Evolutionary conservation across 2,888 invertebrate genomes (phyloP).

Genomic region (Quadroppia sp.): DNA sequence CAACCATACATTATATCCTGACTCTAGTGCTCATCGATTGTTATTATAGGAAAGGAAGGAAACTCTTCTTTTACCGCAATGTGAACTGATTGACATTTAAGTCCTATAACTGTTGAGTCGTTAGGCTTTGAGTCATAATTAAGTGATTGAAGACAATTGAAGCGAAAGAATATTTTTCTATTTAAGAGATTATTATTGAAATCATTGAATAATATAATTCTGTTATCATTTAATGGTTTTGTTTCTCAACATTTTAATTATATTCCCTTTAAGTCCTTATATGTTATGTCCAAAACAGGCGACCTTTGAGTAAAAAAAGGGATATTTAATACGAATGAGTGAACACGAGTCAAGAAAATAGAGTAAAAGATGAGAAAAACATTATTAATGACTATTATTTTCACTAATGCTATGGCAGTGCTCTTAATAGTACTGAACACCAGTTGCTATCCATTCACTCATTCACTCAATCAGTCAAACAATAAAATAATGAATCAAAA

Average conservation of each 20-base stretch:
- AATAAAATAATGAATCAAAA: background rate
- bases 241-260: background rate
- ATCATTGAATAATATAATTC: background rate
- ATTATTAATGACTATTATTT: constrained; percentile 22
- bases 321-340: constrained; percentile 13
- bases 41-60: constrained; percentile 30
- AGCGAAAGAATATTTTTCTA: background rate
- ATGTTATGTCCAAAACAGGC: background rate
- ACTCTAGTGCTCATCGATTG: too few species aligned
- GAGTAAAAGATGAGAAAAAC: background rate
- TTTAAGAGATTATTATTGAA: background rate
- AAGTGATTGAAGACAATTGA: constrained; percentile 13
- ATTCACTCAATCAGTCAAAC: background rate
- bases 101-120: background rate
- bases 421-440: background rate
- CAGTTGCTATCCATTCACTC: background rate
- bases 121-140: background rate
- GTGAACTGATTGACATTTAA: background rate
- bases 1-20: too few species aligned
- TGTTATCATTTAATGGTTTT: background rate
- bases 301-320: background rate
- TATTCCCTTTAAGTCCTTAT: background rate
- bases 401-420: background rate
- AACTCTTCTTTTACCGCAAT: constrained; percentile 20
- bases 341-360: background rate